Conservation (phyloP, 2,797 vertebrate genomes). For the Knipowitschia caucasica region DNA sequence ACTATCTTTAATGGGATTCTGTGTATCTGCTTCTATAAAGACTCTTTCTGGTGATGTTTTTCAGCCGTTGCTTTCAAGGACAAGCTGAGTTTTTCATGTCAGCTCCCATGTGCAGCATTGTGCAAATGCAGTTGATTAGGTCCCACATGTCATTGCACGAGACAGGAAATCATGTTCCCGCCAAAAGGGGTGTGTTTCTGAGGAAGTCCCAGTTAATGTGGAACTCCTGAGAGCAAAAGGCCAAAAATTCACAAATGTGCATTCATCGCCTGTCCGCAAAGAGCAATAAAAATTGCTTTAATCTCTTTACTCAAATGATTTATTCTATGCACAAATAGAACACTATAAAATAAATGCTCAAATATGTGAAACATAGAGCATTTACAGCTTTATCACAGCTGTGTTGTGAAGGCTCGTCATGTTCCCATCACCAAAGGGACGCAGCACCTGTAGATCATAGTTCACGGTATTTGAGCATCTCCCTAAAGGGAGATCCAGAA, state of each 20-base stretch:
- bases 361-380: not conserved
- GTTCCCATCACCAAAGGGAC: too few species aligned
- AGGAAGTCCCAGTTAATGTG: conserved; percentile 55
- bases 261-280: conserved; percentile 34
- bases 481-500: too few species aligned
- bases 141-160: conserved; percentile 67
- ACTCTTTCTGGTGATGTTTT: conserved; percentile 13
- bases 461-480: too few species aligned
- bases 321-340: not conserved
- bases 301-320: not conserved
- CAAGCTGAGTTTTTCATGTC: conserved; percentile 38
- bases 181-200: conserved; percentile 49
- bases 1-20: conserved; percentile 18
- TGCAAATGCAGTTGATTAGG: conserved; percentile 29
- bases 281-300: conserved; percentile 11
- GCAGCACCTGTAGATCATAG: too few species aligned
- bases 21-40: conserved; percentile 19
- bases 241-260: conserved; percentile 39
- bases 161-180: conserved; percentile 56
- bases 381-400: not conserved
- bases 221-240: conserved; percentile 30
- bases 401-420: not conserved
- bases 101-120: conserved; percentile 30
- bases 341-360: not conserved
- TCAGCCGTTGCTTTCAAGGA: conserved; percentile 43